Conservation (phyloP, 2,797 vertebrate genomes). For the Adrianichthys oophorus region DNA sequence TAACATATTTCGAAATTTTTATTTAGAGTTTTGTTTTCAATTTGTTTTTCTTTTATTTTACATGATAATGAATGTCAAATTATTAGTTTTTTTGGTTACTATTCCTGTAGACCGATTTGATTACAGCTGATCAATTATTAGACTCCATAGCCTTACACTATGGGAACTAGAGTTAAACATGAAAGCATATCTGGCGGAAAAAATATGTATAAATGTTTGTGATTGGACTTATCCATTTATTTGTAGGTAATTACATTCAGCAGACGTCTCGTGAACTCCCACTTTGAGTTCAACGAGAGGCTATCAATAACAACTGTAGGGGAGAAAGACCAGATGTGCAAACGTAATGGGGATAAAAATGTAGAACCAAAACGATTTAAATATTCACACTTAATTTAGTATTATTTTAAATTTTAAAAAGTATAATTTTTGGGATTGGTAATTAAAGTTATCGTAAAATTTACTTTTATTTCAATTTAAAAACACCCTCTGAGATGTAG, state of each 20-base stretch:
- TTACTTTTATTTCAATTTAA: not conserved
- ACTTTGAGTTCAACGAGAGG: slow-evolving; percentile 64
- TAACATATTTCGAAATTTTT: not conserved
- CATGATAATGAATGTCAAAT: not conserved
- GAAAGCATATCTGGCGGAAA: too few relatives aligned
- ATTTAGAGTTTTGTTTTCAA: not conserved
- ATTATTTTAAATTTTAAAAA: too few relatives aligned
- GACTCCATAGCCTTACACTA: too few relatives aligned
- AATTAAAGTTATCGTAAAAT: not conserved
- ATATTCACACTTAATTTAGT: not conserved
- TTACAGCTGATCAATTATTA: too few relatives aligned
- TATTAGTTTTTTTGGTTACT: too few relatives aligned
- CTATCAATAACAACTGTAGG: slow-evolving; percentile 26
- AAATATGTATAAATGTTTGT: not conserved
- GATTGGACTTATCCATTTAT: slow-evolving; percentile 6
- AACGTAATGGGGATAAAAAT: accelerated
- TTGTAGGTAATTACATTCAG: slow-evolving; percentile 42
- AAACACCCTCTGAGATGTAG: not conserved
- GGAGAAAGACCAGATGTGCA: accelerated
- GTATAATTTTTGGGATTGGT: too few relatives aligned
- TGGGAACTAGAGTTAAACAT: too few relatives aligned
- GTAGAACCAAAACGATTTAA: accelerated
- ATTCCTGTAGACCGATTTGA: too few relatives aligned
- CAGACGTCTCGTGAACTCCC: slow-evolving; percentile 69
- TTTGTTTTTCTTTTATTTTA: not conserved